Percentiles rank a stretch among this genome's conserved stretches.
Conservation (phyloP, 2,888 invertebrate genomes). For the Argyresthia goedartella region DNA sequence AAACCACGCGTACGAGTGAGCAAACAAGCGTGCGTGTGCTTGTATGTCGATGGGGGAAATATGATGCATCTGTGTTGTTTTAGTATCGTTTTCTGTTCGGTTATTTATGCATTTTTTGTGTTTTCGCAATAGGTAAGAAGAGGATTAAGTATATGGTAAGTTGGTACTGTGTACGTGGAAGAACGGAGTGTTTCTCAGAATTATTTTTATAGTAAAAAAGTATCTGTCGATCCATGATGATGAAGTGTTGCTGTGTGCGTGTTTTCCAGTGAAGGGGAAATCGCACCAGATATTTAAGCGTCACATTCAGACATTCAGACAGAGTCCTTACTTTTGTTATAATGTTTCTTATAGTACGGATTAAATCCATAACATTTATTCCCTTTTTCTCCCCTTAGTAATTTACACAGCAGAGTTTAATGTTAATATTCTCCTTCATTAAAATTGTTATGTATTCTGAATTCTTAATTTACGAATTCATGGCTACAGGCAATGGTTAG, state of each 20-base stretch:
- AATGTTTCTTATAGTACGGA: no score
- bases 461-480: slow-evolving; percentile 54
- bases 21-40: slow-evolving; percentile 47
- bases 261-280: no score
- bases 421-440: slow-evolving; percentile 30
- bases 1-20: slow-evolving; percentile 29
- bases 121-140: slow-evolving; percentile 43
- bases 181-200: neutral
- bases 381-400: neutral
- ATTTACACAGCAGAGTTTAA: neutral
- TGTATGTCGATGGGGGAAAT: slow-evolving; percentile 50
- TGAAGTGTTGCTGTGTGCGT: no score
- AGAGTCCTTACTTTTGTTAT: no score
- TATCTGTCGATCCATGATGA: no score
- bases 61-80: slow-evolving; percentile 67
- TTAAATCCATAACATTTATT: neutral
- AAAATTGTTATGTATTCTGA: slow-evolving; percentile 52
- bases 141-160: slow-evolving; percentile 29
- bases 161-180: neutral
- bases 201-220: neutral
- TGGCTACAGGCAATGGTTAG: slow-evolving; percentile 27
- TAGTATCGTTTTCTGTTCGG: slow-evolving; percentile 61
- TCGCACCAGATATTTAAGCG: no score
- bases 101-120: slow-evolving; percentile 46
- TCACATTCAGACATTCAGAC: no score